A percentile compares a stretch with the other conserved stretches of the same genome.
phyloP scores from a whole-genome alignment of 2,113 vertebrate species.

The Acrocephalus arundinaceus region DNA sequence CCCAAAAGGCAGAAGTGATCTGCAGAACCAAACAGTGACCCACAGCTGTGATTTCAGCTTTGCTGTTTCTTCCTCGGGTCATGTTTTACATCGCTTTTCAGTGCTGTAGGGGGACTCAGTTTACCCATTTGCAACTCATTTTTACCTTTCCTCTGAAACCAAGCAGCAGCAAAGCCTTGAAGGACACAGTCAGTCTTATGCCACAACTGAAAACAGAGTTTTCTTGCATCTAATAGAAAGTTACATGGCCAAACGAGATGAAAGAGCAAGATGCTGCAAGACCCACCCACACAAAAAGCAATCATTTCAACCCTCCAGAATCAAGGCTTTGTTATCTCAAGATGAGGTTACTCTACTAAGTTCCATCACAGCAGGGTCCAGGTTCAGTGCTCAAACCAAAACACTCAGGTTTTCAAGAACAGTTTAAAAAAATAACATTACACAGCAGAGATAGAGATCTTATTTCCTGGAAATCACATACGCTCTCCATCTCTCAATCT shows the following conservation, averaged over 20 bases:
- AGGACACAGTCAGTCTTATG: neutral
- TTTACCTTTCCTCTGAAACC: neutral
- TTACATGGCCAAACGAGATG: neutral
- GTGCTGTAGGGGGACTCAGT: neutral
- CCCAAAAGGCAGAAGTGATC: neutral
- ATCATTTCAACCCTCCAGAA: neutral
- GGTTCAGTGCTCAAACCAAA: neutral
- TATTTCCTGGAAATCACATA: neutral
- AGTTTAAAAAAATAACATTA: neutral
- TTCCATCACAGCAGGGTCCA: neutral
- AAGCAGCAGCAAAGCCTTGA: neutral
- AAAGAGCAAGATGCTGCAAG: neutral
- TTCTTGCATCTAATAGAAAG: neutral
- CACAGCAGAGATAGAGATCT: neutral
- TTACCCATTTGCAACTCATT: neutral
- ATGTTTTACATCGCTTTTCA: neutral
- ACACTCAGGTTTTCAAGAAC: neutral
- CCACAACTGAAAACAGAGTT: neutral
- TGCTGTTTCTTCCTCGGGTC: neutral
- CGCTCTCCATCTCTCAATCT: neutral
- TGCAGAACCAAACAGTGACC: neutral
- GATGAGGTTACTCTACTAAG: neutral
- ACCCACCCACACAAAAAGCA: neutral
- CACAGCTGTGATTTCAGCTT: neutral
- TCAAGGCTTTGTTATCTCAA: neutral